Evolutionary conservation across 2,113 vertebrate genomes (phyloP).

Genomic region (Pterophyllum scalare): DNA sequence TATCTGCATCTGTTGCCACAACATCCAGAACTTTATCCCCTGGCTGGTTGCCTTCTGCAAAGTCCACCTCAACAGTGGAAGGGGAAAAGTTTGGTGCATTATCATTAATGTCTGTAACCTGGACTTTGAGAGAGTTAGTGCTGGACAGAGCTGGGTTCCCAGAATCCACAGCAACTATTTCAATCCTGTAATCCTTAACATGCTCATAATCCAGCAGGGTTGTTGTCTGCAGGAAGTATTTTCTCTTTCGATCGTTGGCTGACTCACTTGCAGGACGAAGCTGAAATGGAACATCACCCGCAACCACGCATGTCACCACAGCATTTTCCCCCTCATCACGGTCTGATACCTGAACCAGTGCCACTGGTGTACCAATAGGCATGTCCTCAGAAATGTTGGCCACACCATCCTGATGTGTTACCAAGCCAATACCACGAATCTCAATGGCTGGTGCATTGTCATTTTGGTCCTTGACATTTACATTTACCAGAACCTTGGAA

Average conservation of each 20-base stretch:
- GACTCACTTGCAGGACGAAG: slow-evolving; percentile 92
- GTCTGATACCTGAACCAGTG: slow-evolving; percentile 95
- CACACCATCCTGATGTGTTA: slow-evolving; percentile 92
- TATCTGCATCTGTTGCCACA: slow-evolving; percentile 90
- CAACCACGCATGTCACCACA: slow-evolving; percentile 95
- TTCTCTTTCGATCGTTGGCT: slow-evolving; percentile 92
- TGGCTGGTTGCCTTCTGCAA: slow-evolving; percentile 90
- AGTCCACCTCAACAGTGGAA: slow-evolving; percentile 86
- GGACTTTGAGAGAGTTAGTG: slow-evolving; percentile 95
- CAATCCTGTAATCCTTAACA: slow-evolving; percentile 92
- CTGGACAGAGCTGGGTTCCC: slow-evolving; percentile 97
- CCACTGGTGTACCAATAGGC: slow-evolving; percentile 92
- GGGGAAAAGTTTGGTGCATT: slow-evolving; percentile 91
- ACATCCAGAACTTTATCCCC: slow-evolving; percentile 89
- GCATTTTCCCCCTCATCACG: slow-evolving; percentile 95
- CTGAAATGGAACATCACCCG: slow-evolving; percentile 94
- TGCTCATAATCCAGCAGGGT: slow-evolving; percentile 92
- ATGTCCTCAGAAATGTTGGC: slow-evolving; percentile 98
- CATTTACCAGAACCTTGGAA: slow-evolving; percentile 88
- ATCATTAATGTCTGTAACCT: slow-evolving; percentile 95
- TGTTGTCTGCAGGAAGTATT: slow-evolving; percentile 97
- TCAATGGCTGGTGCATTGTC: slow-evolving; percentile 93
- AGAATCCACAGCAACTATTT: slow-evolving; percentile 95
- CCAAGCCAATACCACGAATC: slow-evolving; percentile 94
- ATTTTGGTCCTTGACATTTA: slow-evolving; percentile 92